Evolutionary conservation across 2,888 invertebrate species (phyloP).

Genomic region (Drosophila planitibia): DNA sequence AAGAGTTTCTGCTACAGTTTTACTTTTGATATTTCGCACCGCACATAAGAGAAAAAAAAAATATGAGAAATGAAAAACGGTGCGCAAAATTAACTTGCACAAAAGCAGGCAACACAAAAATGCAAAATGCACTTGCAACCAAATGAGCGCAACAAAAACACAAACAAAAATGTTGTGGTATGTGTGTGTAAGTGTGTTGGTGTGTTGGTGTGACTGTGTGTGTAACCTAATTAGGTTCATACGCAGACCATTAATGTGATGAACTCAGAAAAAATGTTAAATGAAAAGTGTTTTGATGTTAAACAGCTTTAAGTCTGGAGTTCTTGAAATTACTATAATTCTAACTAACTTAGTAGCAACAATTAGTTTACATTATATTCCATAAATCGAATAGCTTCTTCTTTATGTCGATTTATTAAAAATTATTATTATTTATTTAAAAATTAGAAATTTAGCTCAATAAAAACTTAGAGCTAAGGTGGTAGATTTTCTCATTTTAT

Average conservation of each 20-base stretch:
- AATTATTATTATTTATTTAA: too few relatives aligned
- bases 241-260: constrained; percentile 12
- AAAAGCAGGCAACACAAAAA: constrained; percentile 51
- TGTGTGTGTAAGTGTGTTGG: background rate
- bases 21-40: constrained; percentile 21
- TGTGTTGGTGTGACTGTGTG: background rate
- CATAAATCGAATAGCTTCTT: background rate
- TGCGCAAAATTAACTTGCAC: constrained; percentile 65
- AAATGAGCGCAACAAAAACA: constrained; percentile 49
- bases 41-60: constrained; percentile 14
- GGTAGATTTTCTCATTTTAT: too few relatives aligned
- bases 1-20: constrained; percentile 25
- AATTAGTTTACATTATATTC: background rate
- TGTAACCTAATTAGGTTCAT: constrained; percentile 36
- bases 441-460: fast-evolving
- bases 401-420: too few relatives aligned
- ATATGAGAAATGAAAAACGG: constrained; percentile 12
- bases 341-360: background rate
- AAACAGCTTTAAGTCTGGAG: background rate
- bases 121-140: constrained; percentile 55
- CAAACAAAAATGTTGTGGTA: constrained; percentile 1
- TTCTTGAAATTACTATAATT: background rate
- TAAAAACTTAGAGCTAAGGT: background rate
- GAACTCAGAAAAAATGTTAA: constrained; percentile 6
- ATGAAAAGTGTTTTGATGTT: too few relatives aligned